phyloP scores from a whole-genome alignment of 1,140 invertebrate genomes.

The Psix sp. region DNA sequence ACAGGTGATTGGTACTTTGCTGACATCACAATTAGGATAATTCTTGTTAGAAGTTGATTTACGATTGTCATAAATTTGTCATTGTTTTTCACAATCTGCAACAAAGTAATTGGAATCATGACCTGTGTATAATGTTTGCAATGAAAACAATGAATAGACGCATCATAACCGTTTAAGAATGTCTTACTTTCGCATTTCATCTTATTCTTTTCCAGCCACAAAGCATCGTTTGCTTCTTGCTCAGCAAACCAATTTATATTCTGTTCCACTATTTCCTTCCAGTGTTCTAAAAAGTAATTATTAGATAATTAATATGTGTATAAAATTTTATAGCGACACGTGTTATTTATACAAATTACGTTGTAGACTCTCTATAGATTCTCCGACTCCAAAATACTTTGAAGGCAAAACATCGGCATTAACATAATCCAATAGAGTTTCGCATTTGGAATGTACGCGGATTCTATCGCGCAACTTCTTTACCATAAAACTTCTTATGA shows the following conservation, averaged over 20 bases:
- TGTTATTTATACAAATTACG: conserved; percentile 59
- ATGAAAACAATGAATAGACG: conserved; percentile 9
- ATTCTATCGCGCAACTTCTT: conserved; percentile 81
- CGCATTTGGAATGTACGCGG: conserved; percentile 74
- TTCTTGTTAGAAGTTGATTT: conserved; percentile 37
- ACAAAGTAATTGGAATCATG: conserved; percentile 27
- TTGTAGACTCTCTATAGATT: conserved; percentile 76
- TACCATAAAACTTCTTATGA: conserved; percentile 85
- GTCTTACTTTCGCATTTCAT: conserved; percentile 35
- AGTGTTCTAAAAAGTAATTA: conserved; percentile 72
- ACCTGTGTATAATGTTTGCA: conserved; percentile 14
- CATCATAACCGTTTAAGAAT: not conserved
- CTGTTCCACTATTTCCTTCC: conserved; percentile 76
- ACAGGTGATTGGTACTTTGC: conserved; percentile 4
- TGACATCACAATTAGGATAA: conserved; percentile 50
- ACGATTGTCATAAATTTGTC: conserved; percentile 45
- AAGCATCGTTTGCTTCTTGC: conserved; percentile 78
- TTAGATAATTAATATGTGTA: not conserved
- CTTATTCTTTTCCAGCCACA: conserved; percentile 28
- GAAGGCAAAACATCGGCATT: conserved; percentile 77
- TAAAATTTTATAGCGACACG: not conserved
- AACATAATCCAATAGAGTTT: conserved; percentile 72
- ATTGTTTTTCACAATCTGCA: conserved; percentile 50
- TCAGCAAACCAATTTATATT: conserved; percentile 78
- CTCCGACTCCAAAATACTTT: conserved; percentile 80